Conservation (phyloP, 30 jellyfish, hydroid and myxozoan genomes). For the Aurelia aurita complex sp. Pacific region DNA sequence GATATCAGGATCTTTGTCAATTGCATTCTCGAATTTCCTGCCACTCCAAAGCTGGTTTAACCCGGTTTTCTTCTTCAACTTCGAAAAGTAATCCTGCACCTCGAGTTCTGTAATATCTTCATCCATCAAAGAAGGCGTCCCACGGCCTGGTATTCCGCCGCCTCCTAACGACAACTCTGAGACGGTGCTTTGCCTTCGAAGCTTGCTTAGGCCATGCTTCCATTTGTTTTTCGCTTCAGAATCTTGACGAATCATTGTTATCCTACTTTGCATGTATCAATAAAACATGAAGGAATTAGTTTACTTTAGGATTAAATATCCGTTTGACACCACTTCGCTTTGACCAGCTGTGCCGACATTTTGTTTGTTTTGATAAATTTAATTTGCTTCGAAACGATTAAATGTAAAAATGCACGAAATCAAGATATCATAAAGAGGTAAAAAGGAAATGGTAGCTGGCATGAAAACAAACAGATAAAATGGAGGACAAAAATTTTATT, state of each 20-base stretch:
- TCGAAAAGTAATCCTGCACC: slow-evolving; percentile 56
- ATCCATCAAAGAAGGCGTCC: slow-evolving; percentile 42
- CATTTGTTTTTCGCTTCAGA: slow-evolving; percentile 57
- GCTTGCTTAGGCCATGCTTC: slow-evolving; percentile 77
- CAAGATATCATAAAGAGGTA: not conserved
- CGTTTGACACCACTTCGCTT: not conserved
- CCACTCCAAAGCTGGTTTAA: slow-evolving; percentile 89
- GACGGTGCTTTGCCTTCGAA: slow-evolving; percentile 60
- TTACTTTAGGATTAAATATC: not conserved
- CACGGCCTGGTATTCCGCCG: not conserved
- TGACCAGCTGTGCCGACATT: not conserved
- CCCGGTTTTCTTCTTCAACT: slow-evolving; percentile 82
- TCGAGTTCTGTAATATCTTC: slow-evolving; percentile 42
- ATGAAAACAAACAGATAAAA: not conserved
- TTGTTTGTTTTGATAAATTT: not conserved
- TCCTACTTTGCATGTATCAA: slow-evolving; percentile 52
- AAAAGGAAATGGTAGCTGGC: not conserved
- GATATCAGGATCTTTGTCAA: slow-evolving; percentile 88
- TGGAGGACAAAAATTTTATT: too few relatives aligned
- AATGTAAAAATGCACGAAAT: slow-evolving; percentile 4
- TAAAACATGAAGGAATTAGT: slow-evolving; percentile 14
- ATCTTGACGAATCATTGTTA: slow-evolving; percentile 5
- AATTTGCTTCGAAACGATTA: not conserved
- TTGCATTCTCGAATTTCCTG: slow-evolving; percentile 61
- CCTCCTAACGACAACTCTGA: slow-evolving; percentile 27